Evolutionary conservation across 2,888 invertebrate genomes (phyloP), one percentile per base, ranked within the genome.

Genomic region (Metalampra italica): DNA sequence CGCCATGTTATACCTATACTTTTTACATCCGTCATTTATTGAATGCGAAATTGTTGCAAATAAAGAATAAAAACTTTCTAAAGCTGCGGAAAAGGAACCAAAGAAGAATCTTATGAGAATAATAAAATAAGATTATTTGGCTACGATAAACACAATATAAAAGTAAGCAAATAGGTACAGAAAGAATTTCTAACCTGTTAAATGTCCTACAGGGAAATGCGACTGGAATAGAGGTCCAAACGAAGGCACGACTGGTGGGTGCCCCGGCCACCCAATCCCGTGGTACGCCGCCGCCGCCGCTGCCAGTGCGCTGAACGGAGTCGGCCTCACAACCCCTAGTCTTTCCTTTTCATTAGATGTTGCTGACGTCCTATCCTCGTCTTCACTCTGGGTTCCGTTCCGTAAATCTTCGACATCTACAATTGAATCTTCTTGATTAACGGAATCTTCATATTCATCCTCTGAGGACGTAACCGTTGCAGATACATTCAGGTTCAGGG

Each of bases 401-500:
- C 92, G 92, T 68, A 95, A 82, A 66, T 95, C 95, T 75, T 95
- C 95, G 11, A 95, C 95, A 71, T 96, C 95, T 11, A 95, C 95
- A 67, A 93, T 91, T 43, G 93, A 93, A 59, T 92, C 92, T 56
- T 90, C 91, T 46, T 91, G 93, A 53, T 92, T 92, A 50, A 94
- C 94, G 7, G 93, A 93, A 66, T 95, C 93, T 67, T 92, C 92
- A 52, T 92, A 92, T 50, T 92, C 92, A 46, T 93, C 93, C 45
- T 92, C 91, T 3, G 92, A 92, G 29, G 89, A 88, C 2, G 90
- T 88, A 0, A 85, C 75, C 4, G 82, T 81, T 15, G 90, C 87
- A 3, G 90, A 85, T n/a, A 78, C 84, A 45, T 87, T 90, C 8
- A 89, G 70, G 45, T 88, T 86, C 11, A 91, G 71, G 13, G 91